These are phyloP conservation scores for Automeris io DNA, from an alignment of 2,888 invertebrate species.

Conservation along the genomic window DNA sequence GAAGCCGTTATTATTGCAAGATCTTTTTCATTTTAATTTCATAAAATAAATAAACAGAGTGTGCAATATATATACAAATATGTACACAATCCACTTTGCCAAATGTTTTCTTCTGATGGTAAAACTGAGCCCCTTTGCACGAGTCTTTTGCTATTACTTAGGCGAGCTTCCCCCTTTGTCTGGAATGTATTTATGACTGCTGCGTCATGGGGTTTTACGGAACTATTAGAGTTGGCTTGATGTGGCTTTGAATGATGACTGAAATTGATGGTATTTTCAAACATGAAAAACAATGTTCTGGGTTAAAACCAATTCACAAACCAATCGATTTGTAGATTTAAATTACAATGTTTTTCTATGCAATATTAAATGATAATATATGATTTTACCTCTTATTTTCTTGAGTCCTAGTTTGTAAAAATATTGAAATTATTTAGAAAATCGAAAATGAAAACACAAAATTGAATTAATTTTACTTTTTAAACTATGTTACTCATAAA, in stretches of 20 bases:
- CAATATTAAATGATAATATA: too few relatives aligned
- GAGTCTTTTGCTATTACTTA: slow-evolving; percentile 10
- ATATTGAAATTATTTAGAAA: too few relatives aligned
- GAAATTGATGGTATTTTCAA: not conserved
- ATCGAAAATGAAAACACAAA: too few relatives aligned
- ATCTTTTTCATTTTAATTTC: too few relatives aligned
- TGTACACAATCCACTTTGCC: slow-evolving; percentile 21
- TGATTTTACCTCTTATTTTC: too few relatives aligned
- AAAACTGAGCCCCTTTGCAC: slow-evolving; percentile 8
- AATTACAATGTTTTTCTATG: too few relatives aligned
- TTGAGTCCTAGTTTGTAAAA: too few relatives aligned
- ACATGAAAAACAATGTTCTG: not conserved
- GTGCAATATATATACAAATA: not conserved
- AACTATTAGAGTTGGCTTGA: slow-evolving; percentile 19
- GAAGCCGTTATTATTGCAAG: too few relatives aligned
- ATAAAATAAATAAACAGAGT: not conserved
- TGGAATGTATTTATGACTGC: slow-evolving; percentile 38
- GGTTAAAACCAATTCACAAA: too few relatives aligned
- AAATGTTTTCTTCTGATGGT: slow-evolving; percentile 27
- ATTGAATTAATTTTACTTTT: too few relatives aligned
- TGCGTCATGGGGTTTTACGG: slow-evolving; percentile 47
- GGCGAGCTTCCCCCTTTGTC: slow-evolving; percentile 15
- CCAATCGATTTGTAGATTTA: too few relatives aligned
- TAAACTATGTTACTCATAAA: too few relatives aligned
- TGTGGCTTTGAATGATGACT: slow-evolving; percentile 11